Conservation (phyloP, 2,113 vertebrate species). For the Muntiacus muntjak region DNA sequence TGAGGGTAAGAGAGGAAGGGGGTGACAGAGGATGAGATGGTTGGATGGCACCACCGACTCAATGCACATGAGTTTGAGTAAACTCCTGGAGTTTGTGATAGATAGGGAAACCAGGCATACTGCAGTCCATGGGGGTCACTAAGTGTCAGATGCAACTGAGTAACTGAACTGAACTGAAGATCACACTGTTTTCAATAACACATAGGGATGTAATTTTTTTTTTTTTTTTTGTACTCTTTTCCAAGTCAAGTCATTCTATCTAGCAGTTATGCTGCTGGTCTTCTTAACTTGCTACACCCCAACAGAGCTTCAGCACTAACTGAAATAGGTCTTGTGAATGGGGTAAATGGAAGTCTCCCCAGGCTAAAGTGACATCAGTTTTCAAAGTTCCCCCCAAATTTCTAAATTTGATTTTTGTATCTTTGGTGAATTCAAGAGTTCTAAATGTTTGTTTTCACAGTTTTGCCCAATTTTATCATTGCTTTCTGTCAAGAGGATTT, state of each 20-base stretch:
- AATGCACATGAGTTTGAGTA: not conserved
- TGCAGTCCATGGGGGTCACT: not conserved
- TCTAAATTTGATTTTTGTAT: not conserved
- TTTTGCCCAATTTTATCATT: not conserved
- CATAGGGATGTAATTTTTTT: not conserved
- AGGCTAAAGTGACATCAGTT: not conserved
- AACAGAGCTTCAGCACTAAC: not conserved
- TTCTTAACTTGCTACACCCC: not conserved
- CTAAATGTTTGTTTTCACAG: not conserved
- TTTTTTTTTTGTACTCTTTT: not conserved
- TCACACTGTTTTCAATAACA: not conserved
- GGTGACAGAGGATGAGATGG: not conserved
- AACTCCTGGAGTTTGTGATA: not conserved
- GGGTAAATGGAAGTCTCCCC: not conserved
- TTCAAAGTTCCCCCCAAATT: not conserved
- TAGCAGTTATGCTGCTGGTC: not conserved
- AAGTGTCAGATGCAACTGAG: not conserved
- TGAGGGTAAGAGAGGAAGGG: not conserved
- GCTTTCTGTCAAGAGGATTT: not conserved
- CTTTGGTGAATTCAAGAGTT: not conserved
- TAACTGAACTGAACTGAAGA: not conserved
- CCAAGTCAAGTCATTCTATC: not conserved
- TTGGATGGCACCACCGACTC: not conserved
- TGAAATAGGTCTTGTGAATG: not conserved
- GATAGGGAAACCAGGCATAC: not conserved